Evolutionary conservation across 2,113 vertebrate genomes (phyloP).

Genomic region (Haplochromis burtoni): DNA sequence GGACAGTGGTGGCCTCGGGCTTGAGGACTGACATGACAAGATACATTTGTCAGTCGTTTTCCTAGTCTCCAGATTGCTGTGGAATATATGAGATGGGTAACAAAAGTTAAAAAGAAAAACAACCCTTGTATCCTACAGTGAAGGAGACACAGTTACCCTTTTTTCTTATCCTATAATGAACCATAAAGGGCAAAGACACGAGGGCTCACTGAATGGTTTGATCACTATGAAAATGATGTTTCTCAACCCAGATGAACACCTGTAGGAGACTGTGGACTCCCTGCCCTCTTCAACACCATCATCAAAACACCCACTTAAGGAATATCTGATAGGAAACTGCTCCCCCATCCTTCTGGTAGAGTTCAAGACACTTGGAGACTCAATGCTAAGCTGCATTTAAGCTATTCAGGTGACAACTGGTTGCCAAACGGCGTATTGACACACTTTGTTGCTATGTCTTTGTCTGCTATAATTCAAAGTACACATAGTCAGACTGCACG

Average conservation of each 20-base stretch:
- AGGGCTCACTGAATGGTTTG: not conserved
- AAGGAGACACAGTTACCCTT: not conserved
- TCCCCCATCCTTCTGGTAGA: not conserved
- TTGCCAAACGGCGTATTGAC: fast-evolving
- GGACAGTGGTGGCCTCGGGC: not conserved
- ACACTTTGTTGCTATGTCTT: not conserved
- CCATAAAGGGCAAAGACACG: not conserved
- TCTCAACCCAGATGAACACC: not conserved
- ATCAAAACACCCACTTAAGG: not conserved
- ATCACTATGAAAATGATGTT: not conserved
- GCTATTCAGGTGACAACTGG: not conserved
- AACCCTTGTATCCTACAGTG: not conserved
- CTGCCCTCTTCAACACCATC: not conserved
- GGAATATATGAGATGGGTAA: not conserved
- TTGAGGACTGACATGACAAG: not conserved
- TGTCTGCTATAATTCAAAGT: not conserved
- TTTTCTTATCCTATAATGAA: not conserved
- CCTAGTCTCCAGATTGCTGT: not conserved
- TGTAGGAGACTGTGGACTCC: not conserved
- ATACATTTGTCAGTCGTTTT: not conserved
- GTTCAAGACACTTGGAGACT: not conserved
- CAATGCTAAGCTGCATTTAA: not conserved
- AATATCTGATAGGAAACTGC: not conserved
- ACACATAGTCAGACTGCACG: not conserved
- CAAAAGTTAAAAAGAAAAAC: not conserved